Evolutionary conservation across 2,797 vertebrate species (phyloP), one percentile per base, ranked within the genome.

Genomic region (Eutrigla gurnardus): DNA sequence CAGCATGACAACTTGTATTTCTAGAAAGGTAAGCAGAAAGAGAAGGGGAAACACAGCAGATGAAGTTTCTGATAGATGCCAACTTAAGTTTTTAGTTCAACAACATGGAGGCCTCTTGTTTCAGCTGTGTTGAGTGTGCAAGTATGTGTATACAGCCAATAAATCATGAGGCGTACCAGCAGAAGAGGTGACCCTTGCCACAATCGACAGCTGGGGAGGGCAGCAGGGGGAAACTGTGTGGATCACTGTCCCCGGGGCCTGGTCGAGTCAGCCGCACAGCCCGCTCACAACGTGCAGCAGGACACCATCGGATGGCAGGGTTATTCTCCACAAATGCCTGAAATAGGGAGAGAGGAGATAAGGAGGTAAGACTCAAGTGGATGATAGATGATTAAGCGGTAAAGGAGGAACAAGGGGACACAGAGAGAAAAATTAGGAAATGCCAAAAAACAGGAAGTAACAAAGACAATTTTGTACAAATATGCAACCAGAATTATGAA

Each of bases 261-360:
- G 97, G 97, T 62, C 96, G 95, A 69, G 96, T 96, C 53, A 99
- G 94, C 53, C 97, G 95, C 83, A 99, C 98, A 0, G 98, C 98
- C 86, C 98, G 95, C 92, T 99, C 98, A 89, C 98, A 99, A 65
- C 96, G 96, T 1, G 97, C 95, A 59, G 96, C 97, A 33, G 98
- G 98, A 90, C 98, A 99, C 98, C 98, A 99, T 86, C 97, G 96
- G 93, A 99, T 99, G 75, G 97, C 96, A 65, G 98, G 97, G 93
- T 99, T 99, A 94, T 99, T 99, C 94, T 99, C 98, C 85, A 99
- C 98, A 91, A 99, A 99, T 14, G 98, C 98, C 98, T 99, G 82
- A 35, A 50, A 53, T 14, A 47, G 4, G 32, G 6, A 3, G 4
- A 32, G n/a, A 45, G 47, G 15, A 36, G 37, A 9, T 4, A 9